Evolutionary conservation across 2,113 vertebrate species (phyloP).

Genomic region (Pleuronectes platessa): DNA sequence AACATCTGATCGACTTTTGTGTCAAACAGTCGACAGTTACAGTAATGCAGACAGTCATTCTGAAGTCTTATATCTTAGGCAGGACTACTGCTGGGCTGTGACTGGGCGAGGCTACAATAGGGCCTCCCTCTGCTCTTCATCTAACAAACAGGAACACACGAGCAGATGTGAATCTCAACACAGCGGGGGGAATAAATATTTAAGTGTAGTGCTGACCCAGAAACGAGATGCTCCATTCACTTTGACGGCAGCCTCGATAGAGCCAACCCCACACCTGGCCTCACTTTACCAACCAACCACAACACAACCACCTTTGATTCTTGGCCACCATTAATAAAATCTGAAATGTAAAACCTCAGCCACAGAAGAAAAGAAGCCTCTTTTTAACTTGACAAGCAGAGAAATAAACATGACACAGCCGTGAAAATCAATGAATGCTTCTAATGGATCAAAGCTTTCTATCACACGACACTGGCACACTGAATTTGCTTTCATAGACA

Average conservation of each 20-base stretch:
- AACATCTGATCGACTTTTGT: constrained; percentile 8
- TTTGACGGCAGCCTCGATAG: constrained; percentile 16
- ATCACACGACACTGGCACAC: constrained; percentile 11
- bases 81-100: constrained; percentile 17
- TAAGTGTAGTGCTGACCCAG: constrained; percentile 34
- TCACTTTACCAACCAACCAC: constrained; percentile 44
- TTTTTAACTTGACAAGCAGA: constrained; percentile 10
- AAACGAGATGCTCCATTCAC: constrained; percentile 59
- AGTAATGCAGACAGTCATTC: constrained; percentile 17
- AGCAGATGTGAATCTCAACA: constrained; percentile 66
- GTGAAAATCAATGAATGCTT: constrained; percentile 23
- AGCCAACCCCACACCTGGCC: constrained; percentile 59
- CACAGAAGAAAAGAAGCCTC: constrained; percentile 8
- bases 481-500: constrained; percentile 51
- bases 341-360: constrained; percentile 6
- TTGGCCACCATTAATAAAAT: constrained; percentile 23
- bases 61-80: constrained; percentile 18
- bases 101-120: constrained; percentile 28
- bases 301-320: constrained; percentile 37
- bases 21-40: constrained; percentile 11
- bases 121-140: constrained; percentile 37
- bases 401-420: constrained; percentile 36
- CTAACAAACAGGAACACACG: constrained; percentile 33
- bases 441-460: constrained; percentile 45
- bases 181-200: constrained; percentile 30